These are phyloP conservation scores for Megastigmus dorsalis DNA, from an alignment of 2,888 invertebrate genomes.

Conservation along the genomic window DNA sequence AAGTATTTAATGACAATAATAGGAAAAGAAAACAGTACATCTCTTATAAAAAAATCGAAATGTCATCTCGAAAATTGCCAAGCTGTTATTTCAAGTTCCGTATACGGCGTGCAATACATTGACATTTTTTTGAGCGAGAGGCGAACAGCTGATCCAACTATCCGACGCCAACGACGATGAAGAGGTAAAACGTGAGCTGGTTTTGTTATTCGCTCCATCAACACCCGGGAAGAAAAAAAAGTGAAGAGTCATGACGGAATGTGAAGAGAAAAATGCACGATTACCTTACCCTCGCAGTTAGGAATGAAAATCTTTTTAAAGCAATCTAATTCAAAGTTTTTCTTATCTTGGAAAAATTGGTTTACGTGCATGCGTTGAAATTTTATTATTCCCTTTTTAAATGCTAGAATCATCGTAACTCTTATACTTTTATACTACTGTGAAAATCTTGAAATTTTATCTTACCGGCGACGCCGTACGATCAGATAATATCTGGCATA, in stretches of 20 bases:
- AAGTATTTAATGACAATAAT: not conserved
- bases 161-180: constrained; percentile 27
- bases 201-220: constrained; percentile 24
- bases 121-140: constrained; percentile 12
- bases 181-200: constrained; percentile 29
- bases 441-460: too few species aligned
- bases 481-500: too few species aligned
- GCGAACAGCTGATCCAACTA: constrained; percentile 24
- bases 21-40: too few species aligned
- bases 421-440: too few species aligned
- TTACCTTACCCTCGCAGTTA: not conserved
- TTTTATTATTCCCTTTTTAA: too few species aligned
- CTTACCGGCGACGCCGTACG: too few species aligned
- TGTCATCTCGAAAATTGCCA: not conserved
- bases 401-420: too few species aligned
- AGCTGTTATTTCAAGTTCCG: constrained; percentile 1
- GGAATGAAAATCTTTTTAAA: not conserved
- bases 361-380: too few species aligned
- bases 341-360: not conserved
- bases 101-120: constrained; percentile 4
- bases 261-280: not conserved
- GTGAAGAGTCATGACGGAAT: constrained; percentile 3
- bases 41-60: not conserved
- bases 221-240: not conserved
- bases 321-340: not conserved